Evolutionary conservation across 2,113 vertebrate species (phyloP), one percentile per base, ranked within the genome.

Genomic region (Ranitomeya imitator): DNA sequence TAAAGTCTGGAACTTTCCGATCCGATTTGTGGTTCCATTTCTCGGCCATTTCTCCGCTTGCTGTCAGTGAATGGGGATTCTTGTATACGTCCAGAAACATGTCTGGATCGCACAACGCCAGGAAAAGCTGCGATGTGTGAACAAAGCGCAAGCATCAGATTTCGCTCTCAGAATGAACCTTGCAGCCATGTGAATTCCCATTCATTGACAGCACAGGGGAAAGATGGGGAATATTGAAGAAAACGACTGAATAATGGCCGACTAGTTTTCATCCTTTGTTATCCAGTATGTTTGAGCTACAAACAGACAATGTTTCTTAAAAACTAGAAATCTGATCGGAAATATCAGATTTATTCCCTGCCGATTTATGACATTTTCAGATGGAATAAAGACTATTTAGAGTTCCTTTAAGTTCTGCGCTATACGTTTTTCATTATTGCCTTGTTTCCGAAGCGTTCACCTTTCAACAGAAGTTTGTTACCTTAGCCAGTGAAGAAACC

Each of bases 401-500:
- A 6, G 12, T 6, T 19, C 61, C 63, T 67, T 67, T 67, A 67
- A n/a, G 11, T 11, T 67, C n/a, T 67, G 63, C 21, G 1, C 21
- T 13, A n/a, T 11, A 67, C 10, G 9, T 21, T 67, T n/a, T 67
- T 7, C 21, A 67, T 23, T 67, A 1, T 11, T 4, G 63, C 15
- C 14, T 0, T 31, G 1, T 23, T 2, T 15, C 12, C n/a, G 3
- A 0, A 67, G 2, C 3, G 7, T 67, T 26, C 3, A 31, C 23
- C 23, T 7, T 31, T 26, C 6, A 71, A 23, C 13, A 14, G 23
- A 71, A 31, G 45, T 74, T 15, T 45, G 73, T 55, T 96, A 99
- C 98, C 98, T 98, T 97, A 88, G 96, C 96, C 90, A 98, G 93
- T 11, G 95, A 95, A 85, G 97, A 97, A 89, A 99, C 93, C 2